Conservation (phyloP, 2,113 vertebrate genomes). For the Hippocampus comes region DNA sequence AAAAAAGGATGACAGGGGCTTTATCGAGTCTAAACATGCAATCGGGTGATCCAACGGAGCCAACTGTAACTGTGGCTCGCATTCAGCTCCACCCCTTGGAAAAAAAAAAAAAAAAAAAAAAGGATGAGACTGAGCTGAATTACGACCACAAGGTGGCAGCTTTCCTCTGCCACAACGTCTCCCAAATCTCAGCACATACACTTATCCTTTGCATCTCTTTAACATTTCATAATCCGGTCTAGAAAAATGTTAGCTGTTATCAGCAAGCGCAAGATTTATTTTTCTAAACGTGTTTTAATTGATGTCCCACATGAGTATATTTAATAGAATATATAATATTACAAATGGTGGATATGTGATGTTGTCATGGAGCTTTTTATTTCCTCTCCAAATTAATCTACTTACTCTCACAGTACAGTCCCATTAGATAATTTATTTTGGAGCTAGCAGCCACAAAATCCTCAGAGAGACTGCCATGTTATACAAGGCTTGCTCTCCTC, state of each 20-base stretch:
- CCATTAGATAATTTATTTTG: constrained; percentile 57
- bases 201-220: not conserved
- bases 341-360: constrained; percentile 10
- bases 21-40: no score
- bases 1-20: no score
- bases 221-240: not conserved
- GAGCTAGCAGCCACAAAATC: constrained; percentile 39
- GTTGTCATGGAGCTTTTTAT: constrained; percentile 20
- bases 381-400: constrained; percentile 26
- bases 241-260: not conserved
- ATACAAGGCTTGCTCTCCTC: constrained; percentile 49
- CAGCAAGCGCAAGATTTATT: not conserved
- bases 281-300: constrained; percentile 18
- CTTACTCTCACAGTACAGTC: constrained; percentile 21
- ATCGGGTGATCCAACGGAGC: no score
- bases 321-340: constrained; percentile 2
- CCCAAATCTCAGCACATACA: not conserved
- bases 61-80: no score
- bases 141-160: constrained; percentile 60
- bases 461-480: constrained; percentile 48
- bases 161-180: constrained; percentile 37
- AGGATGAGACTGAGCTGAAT: not conserved
- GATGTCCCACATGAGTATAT: not conserved
- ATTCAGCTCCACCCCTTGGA: constrained; percentile 49
- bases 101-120: constrained; percentile 9